Base-by-base conservation (phyloP, 2,113 vertebrate genomes). In the Myiagra hebetior region DNA sequence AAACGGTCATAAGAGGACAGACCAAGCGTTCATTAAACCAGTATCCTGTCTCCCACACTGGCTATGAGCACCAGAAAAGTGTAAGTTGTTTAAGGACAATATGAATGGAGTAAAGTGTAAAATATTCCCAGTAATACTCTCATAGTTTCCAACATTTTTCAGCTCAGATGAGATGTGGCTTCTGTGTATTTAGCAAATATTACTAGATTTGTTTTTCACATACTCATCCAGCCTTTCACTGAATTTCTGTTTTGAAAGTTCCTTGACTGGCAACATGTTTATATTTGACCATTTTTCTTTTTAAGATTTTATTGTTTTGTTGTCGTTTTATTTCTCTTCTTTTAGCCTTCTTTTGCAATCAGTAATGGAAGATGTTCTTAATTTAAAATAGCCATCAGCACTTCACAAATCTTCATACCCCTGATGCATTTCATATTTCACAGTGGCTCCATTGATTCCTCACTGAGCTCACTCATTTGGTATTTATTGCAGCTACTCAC, bases 401-500 rank as follows among this genome's bases (percentile, higher is more conserved):
- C 63, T 86, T 79, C 13, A 85, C 10, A 73, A 84, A 88, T 75
- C 11, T 35, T 75, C 44, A 49, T 67, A 52, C 1, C 28, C 26
- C 39, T 81, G 35, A 72, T 67, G 79, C 7, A 46, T 70, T 85
- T 80, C 50, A 65, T 18, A 60, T 92, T 93, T 90, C 88, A 86
- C 50, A 80, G 74, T 50, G 67, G 42, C 21, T 93, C 68, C 28
- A 94, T 7, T 59, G 72, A 86, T 26, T 49, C 60, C 35, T 87
- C 64, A 56, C 60, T 72, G 88, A 92, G 72, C 50, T 94, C 83
- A 70, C 23, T 83, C 57, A 69, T 39, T 68, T 84, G 68, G 59
- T 80, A 89, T 89, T 93, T 95, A 81, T 78, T 84, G 59, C 73
- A 93, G 56, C 76, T 84, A 67, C 80, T 77, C 72, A 47, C 79